Evolutionary conservation across 2,888 invertebrate species (phyloP), one percentile per base, ranked within the genome.

Genomic region (Pyrgus malvae): DNA sequence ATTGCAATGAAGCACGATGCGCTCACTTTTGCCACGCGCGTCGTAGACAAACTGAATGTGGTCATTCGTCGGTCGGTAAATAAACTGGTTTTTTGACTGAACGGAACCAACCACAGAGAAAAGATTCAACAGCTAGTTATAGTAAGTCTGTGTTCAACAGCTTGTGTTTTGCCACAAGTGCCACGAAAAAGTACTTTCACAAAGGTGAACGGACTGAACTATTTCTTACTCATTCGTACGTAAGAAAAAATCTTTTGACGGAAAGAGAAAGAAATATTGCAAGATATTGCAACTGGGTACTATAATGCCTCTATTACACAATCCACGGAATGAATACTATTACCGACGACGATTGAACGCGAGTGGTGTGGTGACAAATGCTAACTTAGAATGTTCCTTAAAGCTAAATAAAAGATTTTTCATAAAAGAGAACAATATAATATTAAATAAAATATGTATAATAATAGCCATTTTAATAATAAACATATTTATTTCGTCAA

Each of bases 81-180:
- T 82, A 86, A 86, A 87, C 87, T 83, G 86, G 87, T 87, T 88
- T 85, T 86, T 83, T 81, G 72, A 79, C 11, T 2, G n/a, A 29
- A n/a, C 11, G n/a, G 11, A 3, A 3, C 11, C 14, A 35, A 1
- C 16, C 9, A 35, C 31, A 46, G 37, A 29, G 17, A 45, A 44
- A 12, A 37, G 25, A 14, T 31, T n/a, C 41, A 51, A n/a, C n/a
- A n/a, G n/a, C n/a, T n/a, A n/a, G n/a, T n/a, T n/a, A n/a, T n/a
- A n/a, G n/a, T n/a, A n/a, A n/a, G n/a, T n/a, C n/a, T n/a, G 27
- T 40, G 46, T 40, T 16, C 35, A 17, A 46, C 27, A 27, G 11
- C 11, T 31, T 31, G 12, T 11, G 11, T 31, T 31, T 11, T 23
- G 48, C 53, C 50, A 44, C 37, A 25, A n/a, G n/a, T n/a, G n/a